Percentiles rank a stretch among this genome's conserved stretches.
Conservation (phyloP, 2,797 vertebrate genomes). For the Gallinago nigripennis region DNA sequence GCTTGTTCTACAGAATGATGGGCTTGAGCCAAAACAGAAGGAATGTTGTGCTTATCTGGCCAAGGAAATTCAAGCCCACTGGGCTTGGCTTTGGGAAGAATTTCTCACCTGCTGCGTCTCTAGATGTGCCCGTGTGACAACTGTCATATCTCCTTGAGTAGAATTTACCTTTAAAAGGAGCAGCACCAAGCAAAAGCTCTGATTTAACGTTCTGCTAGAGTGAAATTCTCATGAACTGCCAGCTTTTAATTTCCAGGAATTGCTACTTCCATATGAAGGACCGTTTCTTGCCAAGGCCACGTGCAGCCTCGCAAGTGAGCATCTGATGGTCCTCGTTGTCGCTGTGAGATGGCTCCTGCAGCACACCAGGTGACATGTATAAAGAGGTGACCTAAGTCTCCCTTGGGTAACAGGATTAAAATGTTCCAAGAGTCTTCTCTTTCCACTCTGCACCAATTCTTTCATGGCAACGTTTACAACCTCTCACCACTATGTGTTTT, state of each 20-base stretch:
- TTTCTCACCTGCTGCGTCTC: neutral
- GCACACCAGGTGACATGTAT: neutral
- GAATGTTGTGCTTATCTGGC: neutral
- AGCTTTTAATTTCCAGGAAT: neutral
- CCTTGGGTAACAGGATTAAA: neutral
- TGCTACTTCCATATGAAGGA: neutral
- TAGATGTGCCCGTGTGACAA: neutral
- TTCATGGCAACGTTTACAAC: neutral
- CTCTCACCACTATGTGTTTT: too few species aligned
- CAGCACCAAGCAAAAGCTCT: neutral
- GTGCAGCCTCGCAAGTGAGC: neutral
- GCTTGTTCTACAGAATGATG: neutral
- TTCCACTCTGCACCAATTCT: neutral
- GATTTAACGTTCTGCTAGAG: neutral
- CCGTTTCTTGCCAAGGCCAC: neutral
- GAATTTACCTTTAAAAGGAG: neutral
- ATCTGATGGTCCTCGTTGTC: neutral
- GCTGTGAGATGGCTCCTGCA: neutral
- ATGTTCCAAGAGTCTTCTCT: neutral
- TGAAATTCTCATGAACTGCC: neutral
- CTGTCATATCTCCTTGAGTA: neutral
- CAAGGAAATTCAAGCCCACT: neutral
- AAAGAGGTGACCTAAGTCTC: neutral
- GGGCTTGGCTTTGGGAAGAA: neutral
- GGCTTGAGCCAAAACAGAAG: neutral